A percentile compares a stretch with the other conserved stretches of the same genome.
Conservation (phyloP, 2,888 invertebrate genomes). For the Abscondita cerata region DNA sequence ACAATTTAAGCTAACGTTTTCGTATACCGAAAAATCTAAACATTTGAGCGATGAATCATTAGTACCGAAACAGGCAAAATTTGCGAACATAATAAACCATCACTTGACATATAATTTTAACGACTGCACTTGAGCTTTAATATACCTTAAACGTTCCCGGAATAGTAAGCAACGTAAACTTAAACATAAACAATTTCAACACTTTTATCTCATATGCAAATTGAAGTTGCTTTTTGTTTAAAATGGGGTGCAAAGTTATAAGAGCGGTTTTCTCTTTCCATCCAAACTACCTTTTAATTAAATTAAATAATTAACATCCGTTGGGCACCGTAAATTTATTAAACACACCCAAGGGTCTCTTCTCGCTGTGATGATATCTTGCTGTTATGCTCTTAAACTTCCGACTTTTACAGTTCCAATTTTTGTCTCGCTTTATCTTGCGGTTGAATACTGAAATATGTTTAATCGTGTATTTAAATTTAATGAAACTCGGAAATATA, state of each 20-base stretch:
- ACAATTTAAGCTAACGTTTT: not conserved
- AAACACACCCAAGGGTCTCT: slow-evolving; percentile 44
- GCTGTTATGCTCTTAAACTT: slow-evolving; percentile 28
- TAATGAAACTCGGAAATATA: slow-evolving; percentile 45
- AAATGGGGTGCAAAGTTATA: slow-evolving; percentile 34
- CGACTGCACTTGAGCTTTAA: no score
- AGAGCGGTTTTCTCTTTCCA: slow-evolving; percentile 40
- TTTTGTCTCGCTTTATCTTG: slow-evolving; percentile 21
- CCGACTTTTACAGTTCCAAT: slow-evolving; percentile 20
- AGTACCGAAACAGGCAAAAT: not conserved
- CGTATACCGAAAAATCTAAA: not conserved
- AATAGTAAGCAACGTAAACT: not conserved
- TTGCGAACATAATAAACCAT: no score
- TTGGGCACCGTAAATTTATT: slow-evolving; percentile 48
- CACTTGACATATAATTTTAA: not conserved
- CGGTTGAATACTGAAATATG: slow-evolving; percentile 26
- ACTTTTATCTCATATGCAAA: slow-evolving; percentile 20
- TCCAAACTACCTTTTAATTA: slow-evolving; percentile 51
- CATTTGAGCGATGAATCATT: not conserved
- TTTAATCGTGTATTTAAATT: slow-evolving; percentile 40
- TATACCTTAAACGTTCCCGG: no score
- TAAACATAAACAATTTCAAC: not conserved
- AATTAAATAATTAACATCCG: slow-evolving; percentile 55
- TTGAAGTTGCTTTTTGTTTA: slow-evolving; percentile 11
- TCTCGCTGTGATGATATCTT: slow-evolving; percentile 39